Percentiles rank a stretch among this genome's conserved stretches.
Evolutionary conservation across 2,888 invertebrate genomes (phyloP).

Genomic region (Ectemnius cavifrons): DNA sequence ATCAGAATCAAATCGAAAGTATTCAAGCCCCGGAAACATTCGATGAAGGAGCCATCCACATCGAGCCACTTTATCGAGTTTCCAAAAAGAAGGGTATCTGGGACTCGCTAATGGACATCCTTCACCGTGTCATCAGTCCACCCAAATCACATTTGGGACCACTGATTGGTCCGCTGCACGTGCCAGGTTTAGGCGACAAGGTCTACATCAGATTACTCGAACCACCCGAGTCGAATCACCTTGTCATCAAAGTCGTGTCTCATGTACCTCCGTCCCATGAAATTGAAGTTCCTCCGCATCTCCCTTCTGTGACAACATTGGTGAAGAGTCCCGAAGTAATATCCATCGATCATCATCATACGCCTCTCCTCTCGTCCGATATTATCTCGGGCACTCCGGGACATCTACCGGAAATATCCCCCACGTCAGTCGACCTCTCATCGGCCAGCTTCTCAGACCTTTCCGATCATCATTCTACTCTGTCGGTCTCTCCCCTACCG

Average conservation of each 20-base stretch:
- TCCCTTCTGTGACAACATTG: not conserved
- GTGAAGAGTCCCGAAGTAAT: not conserved
- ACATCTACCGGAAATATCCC: not conserved
- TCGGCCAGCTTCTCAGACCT: not conserved
- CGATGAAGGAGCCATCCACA: slow-evolving; percentile 33
- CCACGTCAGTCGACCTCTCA: not conserved
- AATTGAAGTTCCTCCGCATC: slow-evolving; percentile 14
- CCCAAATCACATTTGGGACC: slow-evolving; percentile 47
- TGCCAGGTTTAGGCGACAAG: slow-evolving; percentile 64
- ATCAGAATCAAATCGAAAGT: slow-evolving; percentile 40
- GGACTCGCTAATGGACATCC: slow-evolving; percentile 56
- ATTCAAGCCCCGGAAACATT: slow-evolving; percentile 25
- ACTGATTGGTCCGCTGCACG: slow-evolving; percentile 64
- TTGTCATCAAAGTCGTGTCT: slow-evolving; percentile 62
- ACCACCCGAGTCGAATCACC: slow-evolving; percentile 49
- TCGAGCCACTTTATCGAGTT: slow-evolving; percentile 52
- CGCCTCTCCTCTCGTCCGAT: not conserved
- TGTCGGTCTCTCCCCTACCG: not conserved
- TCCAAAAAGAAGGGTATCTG: slow-evolving; percentile 43
- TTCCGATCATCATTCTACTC: not conserved
- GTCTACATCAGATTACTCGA: slow-evolving; percentile 64
- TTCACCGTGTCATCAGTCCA: slow-evolving; percentile 43
- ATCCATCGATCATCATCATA: slow-evolving; percentile 6
- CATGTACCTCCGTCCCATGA: slow-evolving; percentile 30
- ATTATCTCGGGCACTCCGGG: not conserved